Evolutionary conservation across 2,797 vertebrate genomes (phyloP), one percentile per base, ranked within the genome.

Genomic region (Arctocebus calabarensis): DNA sequence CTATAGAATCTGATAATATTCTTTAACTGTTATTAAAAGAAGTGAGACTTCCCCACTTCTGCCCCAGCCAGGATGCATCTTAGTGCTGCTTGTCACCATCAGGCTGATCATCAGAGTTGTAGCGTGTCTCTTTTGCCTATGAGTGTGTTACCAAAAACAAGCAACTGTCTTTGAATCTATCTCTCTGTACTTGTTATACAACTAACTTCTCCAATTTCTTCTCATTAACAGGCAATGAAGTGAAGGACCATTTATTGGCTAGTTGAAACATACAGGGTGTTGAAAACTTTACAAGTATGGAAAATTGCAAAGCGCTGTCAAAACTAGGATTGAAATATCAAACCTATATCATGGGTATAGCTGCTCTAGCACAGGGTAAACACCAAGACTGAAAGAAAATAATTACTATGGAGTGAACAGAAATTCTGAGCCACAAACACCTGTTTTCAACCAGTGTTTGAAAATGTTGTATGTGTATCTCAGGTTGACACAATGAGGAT

Each of bases 241-340:
- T 14, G 10, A 66, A 95, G 74, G 57, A 34, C 17, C 40, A 85
- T 9, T 78, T 66, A 48, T 23, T n/a, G 55, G 32, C 16, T 23
- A 16, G 13, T 2, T 37, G 40, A 87, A 82, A 93, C 45, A 75
- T 16, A 57, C 57, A 34, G 66, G 77, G 32, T 52, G 16, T 86
- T 87, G 85, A 82, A 75, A 86, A 78, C 73, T 82, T 83, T 64
- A 43, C 84, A 91, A 91, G 55, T 29, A 19, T 37, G 25, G 59
- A 91, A 79, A 57, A 40, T 68, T 68, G 32, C 59, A 95, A 74
- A 57, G 68, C 82, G 27, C 34, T 88, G n/a, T 92, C 43, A 59
- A 37, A 81, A 87, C n/a, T n/a, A n/a, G n/a, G n/a, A n/a, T n/a
- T n/a, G 78, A 75, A 71, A 90, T 40, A 68, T 22, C 59, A 91